Conservation (phyloP, 2,113 vertebrate genomes). For the Ahaetulla prasina region DNA sequence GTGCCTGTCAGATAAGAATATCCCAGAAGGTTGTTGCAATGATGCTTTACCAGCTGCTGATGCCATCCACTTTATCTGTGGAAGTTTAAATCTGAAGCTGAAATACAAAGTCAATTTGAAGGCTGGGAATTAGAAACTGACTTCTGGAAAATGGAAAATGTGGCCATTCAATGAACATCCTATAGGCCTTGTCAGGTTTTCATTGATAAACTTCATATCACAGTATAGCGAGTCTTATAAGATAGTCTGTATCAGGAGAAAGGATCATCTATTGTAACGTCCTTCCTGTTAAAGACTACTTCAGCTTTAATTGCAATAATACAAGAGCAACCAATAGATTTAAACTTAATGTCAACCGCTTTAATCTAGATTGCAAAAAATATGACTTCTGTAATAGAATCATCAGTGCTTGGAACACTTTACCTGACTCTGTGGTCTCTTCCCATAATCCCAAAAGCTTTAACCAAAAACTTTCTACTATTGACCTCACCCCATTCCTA, state of each 20-base stretch:
- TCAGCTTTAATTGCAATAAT: too few species aligned
- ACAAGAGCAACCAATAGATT: too few species aligned
- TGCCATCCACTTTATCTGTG: neutral
- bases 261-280: too few species aligned
- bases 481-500: too few species aligned
- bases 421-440: too few species aligned
- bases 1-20: neutral
- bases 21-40: neutral
- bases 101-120: neutral
- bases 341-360: too few species aligned
- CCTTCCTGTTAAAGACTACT: too few species aligned
- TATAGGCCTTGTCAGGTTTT: neutral
- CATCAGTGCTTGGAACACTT: too few species aligned
- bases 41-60: neutral
- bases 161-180: neutral
- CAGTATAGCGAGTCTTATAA: neutral
- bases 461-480: too few species aligned
- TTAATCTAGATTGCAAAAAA: too few species aligned
- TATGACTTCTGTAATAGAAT: too few species aligned
- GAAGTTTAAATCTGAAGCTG: neutral
- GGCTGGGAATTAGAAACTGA: neutral
- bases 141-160: neutral
- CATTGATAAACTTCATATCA: neutral
- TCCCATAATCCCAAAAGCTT: too few species aligned
- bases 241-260: neutral